Conservation (phyloP, 1,140 invertebrate species). For the Stegodyphus mimosarum region DNA sequence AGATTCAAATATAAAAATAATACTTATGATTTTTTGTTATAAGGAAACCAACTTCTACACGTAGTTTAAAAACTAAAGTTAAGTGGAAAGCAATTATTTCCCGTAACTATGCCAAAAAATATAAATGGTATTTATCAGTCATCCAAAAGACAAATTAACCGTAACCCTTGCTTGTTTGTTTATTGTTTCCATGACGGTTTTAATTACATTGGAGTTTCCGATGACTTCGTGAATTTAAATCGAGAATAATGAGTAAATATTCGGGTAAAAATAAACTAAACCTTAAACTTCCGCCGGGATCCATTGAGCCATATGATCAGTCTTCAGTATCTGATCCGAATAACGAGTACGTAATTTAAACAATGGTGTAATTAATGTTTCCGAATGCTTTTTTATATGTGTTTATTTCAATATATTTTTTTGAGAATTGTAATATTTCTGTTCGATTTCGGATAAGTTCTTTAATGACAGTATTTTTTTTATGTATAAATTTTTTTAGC, state of each 20-base stretch:
- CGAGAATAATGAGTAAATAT: conserved; percentile 48
- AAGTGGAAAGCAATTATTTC: too few relatives aligned
- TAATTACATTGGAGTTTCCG: neutral
- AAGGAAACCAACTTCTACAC: too few relatives aligned
- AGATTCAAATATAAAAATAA: too few relatives aligned
- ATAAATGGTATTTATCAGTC: too few relatives aligned
- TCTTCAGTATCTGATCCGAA: conserved; percentile 77
- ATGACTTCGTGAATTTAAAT: neutral
- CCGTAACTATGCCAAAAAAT: too few relatives aligned
- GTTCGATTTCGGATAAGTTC: neutral
- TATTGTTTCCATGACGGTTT: conserved; percentile 40
- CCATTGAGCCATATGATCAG: conserved; percentile 80
- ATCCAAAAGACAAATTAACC: too few relatives aligned
- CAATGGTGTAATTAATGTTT: too few relatives aligned
- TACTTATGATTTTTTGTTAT: too few relatives aligned
- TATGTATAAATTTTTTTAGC: neutral
- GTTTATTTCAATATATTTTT: too few relatives aligned
- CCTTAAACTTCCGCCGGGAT: conserved; percentile 86
- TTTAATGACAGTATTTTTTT: neutral
- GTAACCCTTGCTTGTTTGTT: conserved; percentile 13
- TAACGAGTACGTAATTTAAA: conserved; percentile 67
- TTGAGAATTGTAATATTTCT: neutral
- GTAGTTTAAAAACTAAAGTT: too few relatives aligned
- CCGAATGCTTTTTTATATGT: too few relatives aligned
- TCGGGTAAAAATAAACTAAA: conserved; percentile 88